phyloP scores from a whole-genome alignment of 2,888 invertebrate genomes.

The Mallateleia sp. region DNA sequence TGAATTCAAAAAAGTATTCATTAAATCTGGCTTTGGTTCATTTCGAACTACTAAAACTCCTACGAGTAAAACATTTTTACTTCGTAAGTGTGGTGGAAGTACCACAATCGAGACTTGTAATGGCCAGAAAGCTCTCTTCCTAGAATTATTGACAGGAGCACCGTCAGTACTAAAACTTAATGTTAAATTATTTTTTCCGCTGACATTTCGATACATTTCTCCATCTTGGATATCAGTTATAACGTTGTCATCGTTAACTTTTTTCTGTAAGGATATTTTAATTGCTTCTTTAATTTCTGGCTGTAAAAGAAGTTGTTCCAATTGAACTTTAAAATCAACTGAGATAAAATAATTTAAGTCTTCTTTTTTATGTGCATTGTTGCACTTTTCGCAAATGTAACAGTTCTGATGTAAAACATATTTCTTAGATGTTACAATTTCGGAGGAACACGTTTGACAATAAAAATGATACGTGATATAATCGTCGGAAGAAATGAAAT shows the following conservation, averaged over 20 bases:
- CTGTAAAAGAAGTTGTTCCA: conserved; percentile 4
- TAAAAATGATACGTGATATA: conserved; percentile 46
- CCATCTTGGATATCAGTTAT: conserved; percentile 29
- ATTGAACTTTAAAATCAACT: conserved; percentile 36
- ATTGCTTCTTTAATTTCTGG: not conserved
- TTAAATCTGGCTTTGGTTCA: conserved; percentile 37
- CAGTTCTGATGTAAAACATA: not conserved
- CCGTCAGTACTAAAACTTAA: conserved; percentile 52
- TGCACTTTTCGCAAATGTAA: not conserved
- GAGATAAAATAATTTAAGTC: conserved; percentile 11
- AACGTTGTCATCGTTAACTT: not conserved
- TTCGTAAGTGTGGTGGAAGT: conserved; percentile 26
- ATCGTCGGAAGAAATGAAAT: conserved; percentile 11
- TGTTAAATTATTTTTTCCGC: conserved; percentile 25
- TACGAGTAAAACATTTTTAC: conserved; percentile 31
- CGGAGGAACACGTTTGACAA: conserved; percentile 24
- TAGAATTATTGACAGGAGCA: conserved; percentile 36
- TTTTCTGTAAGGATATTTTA: not conserved
- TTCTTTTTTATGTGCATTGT: not conserved
- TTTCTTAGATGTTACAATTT: conserved; percentile 2
- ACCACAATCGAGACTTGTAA: conserved; percentile 18
- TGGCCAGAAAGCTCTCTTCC: conserved; percentile 48
- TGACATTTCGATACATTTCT: conserved; percentile 32
- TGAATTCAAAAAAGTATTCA: conserved; percentile 39
- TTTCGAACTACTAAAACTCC: conserved; percentile 27